These are phyloP conservation scores for Drosophila anomalata DNA, from an alignment of 2,888 invertebrate species.

Conservation along the genomic window DNA sequence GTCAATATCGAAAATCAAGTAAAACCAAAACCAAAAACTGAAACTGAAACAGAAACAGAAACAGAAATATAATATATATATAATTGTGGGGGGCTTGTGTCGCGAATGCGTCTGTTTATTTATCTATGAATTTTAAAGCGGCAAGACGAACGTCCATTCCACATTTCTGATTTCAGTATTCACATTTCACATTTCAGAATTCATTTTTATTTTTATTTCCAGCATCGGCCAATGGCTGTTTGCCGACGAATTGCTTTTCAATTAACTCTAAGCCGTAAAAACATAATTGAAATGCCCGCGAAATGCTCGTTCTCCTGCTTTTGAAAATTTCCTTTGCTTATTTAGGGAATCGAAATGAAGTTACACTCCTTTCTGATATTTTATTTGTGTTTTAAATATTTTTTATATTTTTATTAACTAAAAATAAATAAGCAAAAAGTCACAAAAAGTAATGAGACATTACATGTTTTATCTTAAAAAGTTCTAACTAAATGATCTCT, in stretches of 20 bases:
- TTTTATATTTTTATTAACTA: too few relatives aligned
- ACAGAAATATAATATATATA: constrained; percentile 14
- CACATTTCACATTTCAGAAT: not conserved
- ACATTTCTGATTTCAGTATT: not conserved
- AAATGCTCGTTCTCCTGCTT: not conserved
- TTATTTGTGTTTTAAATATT: too few relatives aligned
- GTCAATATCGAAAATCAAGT: constrained; percentile 59
- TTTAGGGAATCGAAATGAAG: not conserved
- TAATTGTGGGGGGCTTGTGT: constrained; percentile 4
- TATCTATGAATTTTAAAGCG: constrained; percentile 45
- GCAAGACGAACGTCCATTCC: constrained; percentile 1
- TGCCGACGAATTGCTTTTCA: constrained; percentile 68
- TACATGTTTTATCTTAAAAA: not conserved
- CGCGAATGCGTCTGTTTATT: constrained; percentile 30
- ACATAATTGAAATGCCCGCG: constrained; percentile 55
- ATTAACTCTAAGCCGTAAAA: constrained; percentile 64
- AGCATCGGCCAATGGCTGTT: constrained; percentile 47
- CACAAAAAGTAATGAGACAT: too few relatives aligned
- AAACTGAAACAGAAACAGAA: constrained; percentile 26
- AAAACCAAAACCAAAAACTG: constrained; percentile 25
- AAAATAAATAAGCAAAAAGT: too few relatives aligned
- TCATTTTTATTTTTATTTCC: constrained; percentile 11
- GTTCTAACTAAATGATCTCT: not conserved
- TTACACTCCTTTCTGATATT: not conserved
- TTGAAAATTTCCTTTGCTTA: not conserved